Base-by-base conservation (phyloP, 2,113 vertebrate species). In the Pseudonaja textilis region DNA sequence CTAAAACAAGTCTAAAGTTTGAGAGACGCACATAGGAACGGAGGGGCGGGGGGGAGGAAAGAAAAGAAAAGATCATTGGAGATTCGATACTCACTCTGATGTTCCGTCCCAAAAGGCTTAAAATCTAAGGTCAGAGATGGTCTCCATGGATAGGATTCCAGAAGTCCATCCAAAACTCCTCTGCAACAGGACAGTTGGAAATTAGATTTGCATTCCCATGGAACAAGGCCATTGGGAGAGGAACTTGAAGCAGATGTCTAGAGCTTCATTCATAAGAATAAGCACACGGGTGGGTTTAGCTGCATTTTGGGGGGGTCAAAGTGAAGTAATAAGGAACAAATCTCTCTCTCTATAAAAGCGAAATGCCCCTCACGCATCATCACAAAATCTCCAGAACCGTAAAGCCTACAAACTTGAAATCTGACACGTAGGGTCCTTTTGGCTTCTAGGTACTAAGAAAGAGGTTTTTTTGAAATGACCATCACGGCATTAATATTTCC, bases 141-240 rank as follows among this genome's bases (percentile, higher is more conserved):
- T 90, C 98, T 97, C 99, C 99, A 99, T 0, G 98, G 97, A 93
- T 98, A 99, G 0, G 97, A 98, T 90, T 99, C 98, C 97, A 99
- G 94, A 92, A 99, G 96, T 88, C 98, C 98, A 88, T 99, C 98
- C 96, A 99, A 94, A 69, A 98, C 97, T 0, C 98, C 98, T 96
- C 99, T 99, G 93, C 29, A 95, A 95, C 87, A 93, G 0, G 91
- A 29, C 94, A n/a, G 0, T 81, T 20, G 87, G 47, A 86, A 57
- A 52, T 96, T 6, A 96, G 50, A n/a, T n/a, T 2, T 69, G 50
- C 9, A 20, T 55, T 55, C 54, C 18, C 8, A 9, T 88, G 87
- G 50, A 88, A n/a, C 25, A 29, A 9, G 87, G 29, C 29, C 18
- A 34, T 39, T 88, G 54, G 18, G 16, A 22, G 3, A 34, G 52